phyloP scores from a whole-genome alignment of 2,113 vertebrate species.

The Neodon shergylaensis region DNA sequence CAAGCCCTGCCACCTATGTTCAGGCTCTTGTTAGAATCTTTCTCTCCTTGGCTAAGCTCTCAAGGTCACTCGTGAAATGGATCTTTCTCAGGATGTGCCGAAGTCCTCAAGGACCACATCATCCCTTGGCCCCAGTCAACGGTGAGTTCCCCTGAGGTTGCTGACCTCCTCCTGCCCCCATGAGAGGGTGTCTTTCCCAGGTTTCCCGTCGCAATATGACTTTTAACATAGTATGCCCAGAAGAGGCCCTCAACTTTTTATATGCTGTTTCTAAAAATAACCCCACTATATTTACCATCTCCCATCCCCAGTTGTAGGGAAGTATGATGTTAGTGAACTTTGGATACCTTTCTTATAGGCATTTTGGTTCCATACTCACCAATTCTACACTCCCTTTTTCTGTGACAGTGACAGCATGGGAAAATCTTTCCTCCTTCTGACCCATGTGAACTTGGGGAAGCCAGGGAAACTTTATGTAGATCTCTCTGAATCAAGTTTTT shows the following conservation, averaged over 20 bases:
- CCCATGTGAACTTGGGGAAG: background rate
- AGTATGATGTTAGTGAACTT: background rate
- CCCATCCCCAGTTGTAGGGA: background rate
- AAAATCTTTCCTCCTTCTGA: background rate
- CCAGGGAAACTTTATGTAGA: background rate
- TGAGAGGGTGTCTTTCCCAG: background rate
- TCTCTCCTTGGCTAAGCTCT: background rate
- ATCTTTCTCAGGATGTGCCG: background rate
- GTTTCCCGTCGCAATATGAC: background rate
- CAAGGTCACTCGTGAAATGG: background rate
- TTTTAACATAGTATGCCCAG: background rate
- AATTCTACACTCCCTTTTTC: background rate
- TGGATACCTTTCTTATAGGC: background rate
- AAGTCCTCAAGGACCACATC: background rate
- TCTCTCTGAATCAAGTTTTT: background rate
- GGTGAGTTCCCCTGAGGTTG: background rate
- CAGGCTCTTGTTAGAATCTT: background rate
- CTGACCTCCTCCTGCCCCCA: background rate
- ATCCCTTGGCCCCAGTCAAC: conserved; percentile 6
- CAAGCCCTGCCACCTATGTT: background rate
- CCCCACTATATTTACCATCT: background rate
- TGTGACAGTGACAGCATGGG: background rate
- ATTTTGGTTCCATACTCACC: background rate
- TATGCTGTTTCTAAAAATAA: background rate
- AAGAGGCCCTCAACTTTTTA: background rate